A percentile compares a stretch with the other conserved stretches of the same genome.
Evolutionary conservation across 2,888 invertebrate species (phyloP).

Genomic region (Platycheirus albimanus): DNA sequence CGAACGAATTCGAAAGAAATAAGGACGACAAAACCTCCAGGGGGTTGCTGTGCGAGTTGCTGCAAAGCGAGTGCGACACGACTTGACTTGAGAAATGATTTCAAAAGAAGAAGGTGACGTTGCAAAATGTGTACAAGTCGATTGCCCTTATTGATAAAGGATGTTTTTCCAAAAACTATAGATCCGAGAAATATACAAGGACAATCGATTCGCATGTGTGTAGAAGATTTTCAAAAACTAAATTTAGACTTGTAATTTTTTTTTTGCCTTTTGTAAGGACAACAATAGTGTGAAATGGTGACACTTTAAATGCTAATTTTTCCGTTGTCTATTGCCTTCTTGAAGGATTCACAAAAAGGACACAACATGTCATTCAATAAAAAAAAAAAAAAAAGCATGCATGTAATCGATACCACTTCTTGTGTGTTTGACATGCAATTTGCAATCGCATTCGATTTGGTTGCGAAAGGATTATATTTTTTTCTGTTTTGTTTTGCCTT

Average conservation of each 20-base stretch:
- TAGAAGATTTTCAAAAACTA: constrained; percentile 11
- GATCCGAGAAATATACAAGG: constrained; percentile 13
- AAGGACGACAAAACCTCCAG: constrained; percentile 32
- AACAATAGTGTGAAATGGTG: constrained; percentile 55
- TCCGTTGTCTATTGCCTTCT: constrained; percentile 32
- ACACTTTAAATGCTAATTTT: constrained; percentile 62
- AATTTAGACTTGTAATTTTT: background rate
- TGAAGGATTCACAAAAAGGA: constrained; percentile 51
- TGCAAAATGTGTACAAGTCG: constrained; percentile 52
- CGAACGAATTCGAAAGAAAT: constrained; percentile 45
- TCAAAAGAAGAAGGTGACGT: constrained; percentile 48
- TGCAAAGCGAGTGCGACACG: constrained; percentile 11
- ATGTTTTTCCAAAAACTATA: constrained; percentile 37
- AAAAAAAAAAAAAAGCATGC: constrained; percentile 49
- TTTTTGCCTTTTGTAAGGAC: background rate
- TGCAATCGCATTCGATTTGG: constrained; percentile 44
- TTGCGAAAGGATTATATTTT: constrained; percentile 46
- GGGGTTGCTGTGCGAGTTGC: no score
- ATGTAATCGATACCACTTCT: constrained; percentile 63
- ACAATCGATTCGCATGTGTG: constrained; percentile 33
- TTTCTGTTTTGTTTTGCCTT: no score
- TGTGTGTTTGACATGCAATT: constrained; percentile 68
- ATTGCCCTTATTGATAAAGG: constrained; percentile 42
- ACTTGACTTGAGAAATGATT: constrained; percentile 34
- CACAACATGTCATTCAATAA: constrained; percentile 62